A percentile compares a stretch with the other conserved stretches of the same genome.
phyloP scores from a whole-genome alignment of 2,888 invertebrate species.

The Drosophila subsilvestris region DNA sequence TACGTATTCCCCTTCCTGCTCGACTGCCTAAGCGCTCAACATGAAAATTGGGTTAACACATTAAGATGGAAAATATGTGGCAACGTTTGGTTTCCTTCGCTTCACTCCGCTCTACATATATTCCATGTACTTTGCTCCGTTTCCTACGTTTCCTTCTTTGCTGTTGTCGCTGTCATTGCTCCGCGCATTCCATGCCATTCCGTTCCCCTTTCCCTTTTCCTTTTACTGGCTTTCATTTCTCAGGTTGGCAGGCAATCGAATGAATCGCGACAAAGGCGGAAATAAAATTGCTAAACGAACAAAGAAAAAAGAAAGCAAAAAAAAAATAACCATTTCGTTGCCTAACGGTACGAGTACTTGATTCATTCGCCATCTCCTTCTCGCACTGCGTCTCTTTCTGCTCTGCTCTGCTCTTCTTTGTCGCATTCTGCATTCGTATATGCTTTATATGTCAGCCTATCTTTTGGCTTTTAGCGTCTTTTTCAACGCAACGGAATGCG shows the following conservation, averaged over 20 bases:
- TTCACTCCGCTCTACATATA: slow-evolving; percentile 11
- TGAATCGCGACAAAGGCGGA: slow-evolving; percentile 76
- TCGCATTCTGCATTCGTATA: neutral
- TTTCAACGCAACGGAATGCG: slow-evolving; percentile 21
- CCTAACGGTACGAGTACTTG: slow-evolving; percentile 32
- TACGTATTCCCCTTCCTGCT: neutral
- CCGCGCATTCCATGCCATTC: slow-evolving; percentile 26
- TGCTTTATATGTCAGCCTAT: slow-evolving; percentile 58
- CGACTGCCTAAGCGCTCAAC: slow-evolving; percentile 44
- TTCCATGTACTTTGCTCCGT: slow-evolving; percentile 17
- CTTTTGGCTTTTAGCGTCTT: slow-evolving; percentile 60
- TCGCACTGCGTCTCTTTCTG: neutral
- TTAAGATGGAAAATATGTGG: slow-evolving; percentile 55
- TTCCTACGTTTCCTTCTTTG: slow-evolving; percentile 11
- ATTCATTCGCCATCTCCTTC: slow-evolving; percentile 1
- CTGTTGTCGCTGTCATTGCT: slow-evolving; percentile 31
- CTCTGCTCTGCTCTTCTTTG: neutral
- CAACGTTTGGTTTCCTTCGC: slow-evolving; percentile 18
- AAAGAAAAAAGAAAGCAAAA: slow-evolving; percentile 19
- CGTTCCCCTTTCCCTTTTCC: slow-evolving; percentile 13
- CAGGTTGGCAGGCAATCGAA: slow-evolving; percentile 73
- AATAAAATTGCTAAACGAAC: slow-evolving; percentile 76
- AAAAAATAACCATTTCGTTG: slow-evolving; percentile 54
- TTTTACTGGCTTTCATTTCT: slow-evolving; percentile 41
- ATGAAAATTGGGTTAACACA: slow-evolving; percentile 76